phyloP scores from a whole-genome alignment of 2,797 vertebrate species.

The Mastacembelus armatus region DNA sequence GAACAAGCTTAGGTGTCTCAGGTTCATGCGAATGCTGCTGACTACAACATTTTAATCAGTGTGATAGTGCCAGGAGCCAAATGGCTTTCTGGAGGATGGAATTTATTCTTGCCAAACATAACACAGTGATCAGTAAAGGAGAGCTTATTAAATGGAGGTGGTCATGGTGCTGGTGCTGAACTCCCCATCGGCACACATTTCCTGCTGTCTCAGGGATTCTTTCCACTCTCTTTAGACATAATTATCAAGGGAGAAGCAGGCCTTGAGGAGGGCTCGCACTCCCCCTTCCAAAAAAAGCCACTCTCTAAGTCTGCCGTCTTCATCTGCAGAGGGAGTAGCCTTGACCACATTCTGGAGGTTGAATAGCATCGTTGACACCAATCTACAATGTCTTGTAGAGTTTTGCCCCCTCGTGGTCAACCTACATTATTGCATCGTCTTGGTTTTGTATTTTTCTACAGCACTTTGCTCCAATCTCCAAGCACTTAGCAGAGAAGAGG shows the following conservation, averaged over 20 bases:
- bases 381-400: slow-evolving; percentile 47
- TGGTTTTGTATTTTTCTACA: background rate
- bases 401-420: slow-evolving; percentile 79
- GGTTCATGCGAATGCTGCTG: slow-evolving; percentile 43
- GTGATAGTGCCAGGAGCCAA: slow-evolving; percentile 63
- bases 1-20: slow-evolving; percentile 42
- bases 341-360: slow-evolving; percentile 74
- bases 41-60: slow-evolving; percentile 62
- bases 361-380: slow-evolving; percentile 65
- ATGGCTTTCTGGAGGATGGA: slow-evolving; percentile 63
- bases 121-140: slow-evolving; percentile 70
- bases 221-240: slow-evolving; percentile 80
- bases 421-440: slow-evolving; percentile 36
- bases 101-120: slow-evolving; percentile 66
- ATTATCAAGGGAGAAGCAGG: slow-evolving; percentile 77
- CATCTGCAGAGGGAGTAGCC: slow-evolving; percentile 80
- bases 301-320: slow-evolving; percentile 69
- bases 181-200: slow-evolving; percentile 76
- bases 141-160: slow-evolving; percentile 73
- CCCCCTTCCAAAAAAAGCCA: slow-evolving; percentile 53
- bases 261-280: slow-evolving; percentile 66
- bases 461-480: background rate
- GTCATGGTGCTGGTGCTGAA: slow-evolving; percentile 68
- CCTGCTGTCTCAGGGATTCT: slow-evolving; percentile 82
- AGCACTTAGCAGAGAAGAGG: background rate